Conservation (phyloP, 2,888 invertebrate species). For the Dolichopus griseipennis region DNA sequence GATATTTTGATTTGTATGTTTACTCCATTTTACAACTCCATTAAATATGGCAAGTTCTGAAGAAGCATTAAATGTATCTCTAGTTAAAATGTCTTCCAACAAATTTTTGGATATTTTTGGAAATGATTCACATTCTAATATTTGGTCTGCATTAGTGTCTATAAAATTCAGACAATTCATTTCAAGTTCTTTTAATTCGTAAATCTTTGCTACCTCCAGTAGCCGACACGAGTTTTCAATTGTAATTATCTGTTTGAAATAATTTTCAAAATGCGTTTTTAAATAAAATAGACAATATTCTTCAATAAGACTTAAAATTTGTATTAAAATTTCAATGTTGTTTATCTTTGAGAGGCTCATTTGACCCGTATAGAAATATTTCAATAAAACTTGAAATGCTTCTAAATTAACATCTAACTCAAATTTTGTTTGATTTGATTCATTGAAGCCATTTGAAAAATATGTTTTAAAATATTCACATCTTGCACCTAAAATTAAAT, state of each 20-base stretch:
- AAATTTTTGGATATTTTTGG: no score
- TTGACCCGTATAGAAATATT: constrained; percentile 91
- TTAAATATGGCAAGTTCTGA: no score
- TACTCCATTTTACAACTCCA: no score
- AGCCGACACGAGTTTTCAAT: constrained; percentile 89
- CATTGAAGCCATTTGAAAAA: constrained; percentile 66
- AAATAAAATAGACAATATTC: constrained; percentile 91
- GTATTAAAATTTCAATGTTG: constrained; percentile 60
- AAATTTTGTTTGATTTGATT: constrained; percentile 69
- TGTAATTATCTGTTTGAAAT: constrained; percentile 78
- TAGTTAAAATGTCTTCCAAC: no score
- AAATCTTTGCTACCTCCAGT: constrained; percentile 74
- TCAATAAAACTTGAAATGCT: constrained; percentile 78
- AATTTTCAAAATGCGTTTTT: constrained; percentile 86
- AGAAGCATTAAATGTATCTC: no score
- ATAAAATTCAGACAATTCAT: no score
- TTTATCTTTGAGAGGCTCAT: constrained; percentile 50
- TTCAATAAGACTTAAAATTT: constrained; percentile 79
- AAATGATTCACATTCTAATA: no score
- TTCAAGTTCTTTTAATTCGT: no score
- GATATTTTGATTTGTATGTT: no score
- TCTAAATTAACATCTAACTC: constrained; percentile 72
- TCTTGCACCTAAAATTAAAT: constrained; percentile 66
- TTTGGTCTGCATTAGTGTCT: no score
- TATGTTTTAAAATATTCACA: constrained; percentile 91